Evolutionary conservation across 1,140 invertebrate species (phyloP).

Genomic region (Psilanteris sp.): DNA sequence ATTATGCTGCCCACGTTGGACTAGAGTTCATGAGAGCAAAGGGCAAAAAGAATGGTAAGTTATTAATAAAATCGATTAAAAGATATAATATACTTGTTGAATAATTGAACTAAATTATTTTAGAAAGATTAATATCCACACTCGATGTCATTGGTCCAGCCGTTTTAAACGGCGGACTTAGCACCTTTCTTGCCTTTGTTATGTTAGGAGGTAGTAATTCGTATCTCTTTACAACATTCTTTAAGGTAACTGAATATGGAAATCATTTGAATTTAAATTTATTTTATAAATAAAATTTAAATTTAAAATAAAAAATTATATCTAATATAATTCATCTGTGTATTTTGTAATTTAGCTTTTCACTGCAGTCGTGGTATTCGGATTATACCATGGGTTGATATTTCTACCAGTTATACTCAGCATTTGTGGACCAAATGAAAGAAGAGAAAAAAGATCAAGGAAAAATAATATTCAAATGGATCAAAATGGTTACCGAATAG

Average conservation of each 20-base stretch:
- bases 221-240: conserved; percentile 80
- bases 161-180: conserved; percentile 80
- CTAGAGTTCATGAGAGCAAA: conserved; percentile 79
- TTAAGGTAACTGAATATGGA: no score
- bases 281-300: no score
- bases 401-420: conserved; percentile 82
- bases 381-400: conserved; percentile 81
- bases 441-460: conserved; percentile 40
- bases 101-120: conserved; percentile 28
- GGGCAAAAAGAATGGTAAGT: conserved; percentile 76
- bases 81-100: conserved; percentile 19
- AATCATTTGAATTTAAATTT: no score
- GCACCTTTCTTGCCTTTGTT: conserved; percentile 81
- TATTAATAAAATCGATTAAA: conserved; percentile 19
- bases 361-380: conserved; percentile 81
- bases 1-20: conserved; percentile 82
- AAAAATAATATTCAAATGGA: conserved; percentile 65
- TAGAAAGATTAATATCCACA: conserved; percentile 75
- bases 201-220: conserved; percentile 78
- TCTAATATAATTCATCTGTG: no score
- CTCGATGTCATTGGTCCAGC: conserved; percentile 78
- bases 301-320: no score
- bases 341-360: conserved; percentile 77
- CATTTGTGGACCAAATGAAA: conserved; percentile 78
- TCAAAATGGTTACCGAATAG: conserved; percentile 67